Evolutionary conservation across 2,888 invertebrate species (phyloP), one percentile per base, ranked within the genome.

Genomic region (Brassicogethes aeneus): DNA sequence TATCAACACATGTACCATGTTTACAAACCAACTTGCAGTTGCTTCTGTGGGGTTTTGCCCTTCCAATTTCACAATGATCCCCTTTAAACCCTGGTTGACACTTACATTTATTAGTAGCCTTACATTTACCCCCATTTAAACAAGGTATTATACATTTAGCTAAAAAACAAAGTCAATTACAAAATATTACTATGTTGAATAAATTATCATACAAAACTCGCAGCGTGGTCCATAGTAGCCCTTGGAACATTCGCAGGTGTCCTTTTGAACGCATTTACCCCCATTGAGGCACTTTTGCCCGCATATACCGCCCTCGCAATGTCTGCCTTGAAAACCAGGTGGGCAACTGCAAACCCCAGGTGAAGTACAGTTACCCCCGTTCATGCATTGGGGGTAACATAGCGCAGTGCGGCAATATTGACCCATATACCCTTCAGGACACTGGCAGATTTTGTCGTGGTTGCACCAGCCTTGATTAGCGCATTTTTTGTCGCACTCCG

Each of bases 241-340:
- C 64, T 85, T 88, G 1, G 87, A 79, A 68, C 94, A 95, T 55
- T 87, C 85, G 61, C 95, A 95, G 16, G 85, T 88, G 65, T 94
- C 93, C 66, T 92, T 93, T 64, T 92, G 91, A 54, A 93, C 80
- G 64, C 95, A 95, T 67, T 91, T 91, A 2, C 95, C 95, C 14
- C 93, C 92, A 64, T 95, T 94, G 47, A 87, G 70, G 68, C 95
- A 95, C 65, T 90, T 91, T 57, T 91, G 82, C 12, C 82, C 76
- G 66, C 94, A 94, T 60, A 93, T 91, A 50, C 92, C 92, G 73
- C 89, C 91, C 75, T 91, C 91, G 61, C 91, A 91, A 61, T 89
- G 86, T 14, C 85, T 74, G 34, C 91, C 92, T 70, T 92, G 91
- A 69, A 88, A 92, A 8, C 92, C 92, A n/a, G 80, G 74, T 10